Conservation (phyloP, 2,797 vertebrate species). For the Siniperca scherzeri region DNA sequence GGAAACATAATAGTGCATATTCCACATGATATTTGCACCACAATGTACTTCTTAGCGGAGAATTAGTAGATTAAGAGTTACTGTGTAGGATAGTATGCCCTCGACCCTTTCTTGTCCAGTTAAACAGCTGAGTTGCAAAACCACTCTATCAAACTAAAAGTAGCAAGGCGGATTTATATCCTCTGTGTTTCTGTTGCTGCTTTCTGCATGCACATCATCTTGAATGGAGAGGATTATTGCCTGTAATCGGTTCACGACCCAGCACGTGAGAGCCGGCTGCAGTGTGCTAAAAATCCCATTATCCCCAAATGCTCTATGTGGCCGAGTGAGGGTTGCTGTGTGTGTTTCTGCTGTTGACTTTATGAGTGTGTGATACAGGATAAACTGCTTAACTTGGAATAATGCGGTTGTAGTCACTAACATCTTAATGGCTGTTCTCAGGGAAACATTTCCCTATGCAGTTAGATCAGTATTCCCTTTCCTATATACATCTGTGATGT, state of each 20-base stretch:
- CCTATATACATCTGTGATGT: constrained; percentile 8
- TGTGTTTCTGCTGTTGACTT: constrained; percentile 64
- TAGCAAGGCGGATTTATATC: constrained; percentile 53
- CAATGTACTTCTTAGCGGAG: constrained; percentile 19
- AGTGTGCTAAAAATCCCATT: constrained; percentile 80
- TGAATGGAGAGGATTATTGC: constrained; percentile 79
- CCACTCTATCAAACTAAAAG: constrained; percentile 50
- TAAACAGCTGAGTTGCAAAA: constrained; percentile 12
- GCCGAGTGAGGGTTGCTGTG: constrained; percentile 53
- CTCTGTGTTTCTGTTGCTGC: constrained; percentile 58
- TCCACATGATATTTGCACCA: constrained; percentile 32
- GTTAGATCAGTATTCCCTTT: constrained; percentile 20
- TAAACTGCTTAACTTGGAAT: constrained; percentile 72
- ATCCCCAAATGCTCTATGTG: constrained; percentile 66
- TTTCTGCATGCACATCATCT: constrained; percentile 59
- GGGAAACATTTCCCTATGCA: constrained; percentile 15
- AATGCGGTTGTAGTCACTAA: constrained; percentile 54
- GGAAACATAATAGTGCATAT: not conserved
- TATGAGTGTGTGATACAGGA: constrained; percentile 69
- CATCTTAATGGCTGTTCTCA: constrained; percentile 32
- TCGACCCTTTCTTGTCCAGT: constrained; percentile 29
- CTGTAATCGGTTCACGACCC: constrained; percentile 82
- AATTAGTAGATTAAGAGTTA: constrained; percentile 51
- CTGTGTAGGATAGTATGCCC: constrained; percentile 24
- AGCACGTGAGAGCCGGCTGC: constrained; percentile 69